These are phyloP conservation scores for Periparus ater DNA, from an alignment of 2,797 vertebrate species.

Conservation along the genomic window DNA sequence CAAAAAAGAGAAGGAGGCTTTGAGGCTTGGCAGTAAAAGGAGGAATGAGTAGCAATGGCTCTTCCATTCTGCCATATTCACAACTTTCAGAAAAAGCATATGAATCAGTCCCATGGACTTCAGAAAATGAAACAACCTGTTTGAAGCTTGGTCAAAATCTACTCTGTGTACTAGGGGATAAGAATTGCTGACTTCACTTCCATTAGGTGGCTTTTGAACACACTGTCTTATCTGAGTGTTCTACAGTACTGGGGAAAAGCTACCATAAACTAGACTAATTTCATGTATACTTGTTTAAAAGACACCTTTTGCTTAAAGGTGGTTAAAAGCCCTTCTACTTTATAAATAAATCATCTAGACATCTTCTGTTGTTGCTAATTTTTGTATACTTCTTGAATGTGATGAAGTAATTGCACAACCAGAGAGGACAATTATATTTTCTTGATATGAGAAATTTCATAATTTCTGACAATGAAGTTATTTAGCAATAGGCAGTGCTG, in stretches of 20 bases:
- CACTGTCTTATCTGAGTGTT: background rate
- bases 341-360: background rate
- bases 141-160: background rate
- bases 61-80: background rate
- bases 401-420: background rate
- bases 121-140: background rate
- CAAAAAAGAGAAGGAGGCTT: background rate
- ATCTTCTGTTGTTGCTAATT: background rate
- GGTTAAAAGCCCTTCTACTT: background rate
- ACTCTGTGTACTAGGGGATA: accelerated
- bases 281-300: background rate
- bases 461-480: background rate
- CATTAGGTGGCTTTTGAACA: background rate
- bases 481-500: background rate
- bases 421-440: background rate
- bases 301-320: background rate
- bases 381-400: background rate
- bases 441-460: background rate
- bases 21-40: background rate
- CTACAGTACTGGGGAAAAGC: background rate
- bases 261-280: background rate
- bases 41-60: background rate
- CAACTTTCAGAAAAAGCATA: accelerated
- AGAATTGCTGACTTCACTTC: background rate
- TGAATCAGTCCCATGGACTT: background rate